Base-by-base conservation (phyloP, 2,113 vertebrate genomes). In the Apteryx owenii region DNA sequence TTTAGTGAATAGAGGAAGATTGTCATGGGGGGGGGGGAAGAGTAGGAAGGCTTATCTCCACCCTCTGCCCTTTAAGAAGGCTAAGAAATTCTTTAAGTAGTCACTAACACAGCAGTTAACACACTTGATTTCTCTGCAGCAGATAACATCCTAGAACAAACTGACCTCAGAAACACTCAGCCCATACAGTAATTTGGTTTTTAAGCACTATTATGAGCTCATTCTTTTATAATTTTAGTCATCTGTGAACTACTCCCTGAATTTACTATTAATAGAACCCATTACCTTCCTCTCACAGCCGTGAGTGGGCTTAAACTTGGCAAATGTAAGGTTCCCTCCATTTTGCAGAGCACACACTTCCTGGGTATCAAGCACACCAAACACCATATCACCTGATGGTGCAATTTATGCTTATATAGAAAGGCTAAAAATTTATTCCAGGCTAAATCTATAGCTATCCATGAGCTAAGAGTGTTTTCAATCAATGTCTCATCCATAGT, bases 1-100 rank as follows among this genome's bases (percentile, higher is more conserved):
- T 72, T 38, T 6, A 20, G 5, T 18, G 71, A 60, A 66, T 82
- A 90, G 78, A 80, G 23, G 68, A 95, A 72, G 93, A 90, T 11
- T 14, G 78, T 93, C n/a, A 42, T 62, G 89, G 95, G 95, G 1
- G 23, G 93, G 33, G 36, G 46, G 62, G 48, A 58, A 84, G 60
- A 95, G 83, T 68, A 91, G 95, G 75, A 96, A 94, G 88, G 95
- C 95, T 96, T 91, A 94, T 86, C 85, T 81, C 36, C 33, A 60
- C 53, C 23, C 48, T 48, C 23, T 71, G 42, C 79, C 83, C 89
- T 88, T 94, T 91, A 95, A 93, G 93, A 75, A 90, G 92, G 60
- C 82, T 95, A 93, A 96, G 90, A 93, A 92, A 95, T 93, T 96
- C 82, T 91, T 93, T 91, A 88, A 93, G 95, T 81, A 90, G 85